Conservation (phyloP, 2,888 invertebrate species). For the Glyphotaelius pellucidus region DNA sequence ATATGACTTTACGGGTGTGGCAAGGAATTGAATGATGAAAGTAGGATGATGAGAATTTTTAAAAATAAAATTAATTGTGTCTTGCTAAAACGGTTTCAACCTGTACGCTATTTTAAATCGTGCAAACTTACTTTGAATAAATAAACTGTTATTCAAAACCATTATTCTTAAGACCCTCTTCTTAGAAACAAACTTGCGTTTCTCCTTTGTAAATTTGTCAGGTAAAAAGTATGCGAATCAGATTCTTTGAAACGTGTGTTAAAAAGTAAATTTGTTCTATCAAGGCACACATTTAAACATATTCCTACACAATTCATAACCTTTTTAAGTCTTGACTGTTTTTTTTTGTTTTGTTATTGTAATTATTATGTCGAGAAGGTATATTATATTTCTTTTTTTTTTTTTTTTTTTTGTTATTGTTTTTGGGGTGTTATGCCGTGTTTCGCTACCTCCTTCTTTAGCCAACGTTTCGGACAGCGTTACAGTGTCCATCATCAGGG, state of each 20-base stretch:
- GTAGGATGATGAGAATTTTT: neutral
- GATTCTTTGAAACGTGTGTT: neutral
- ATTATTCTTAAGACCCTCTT: neutral
- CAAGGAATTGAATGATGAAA: neutral
- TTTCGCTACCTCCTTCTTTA: too few relatives aligned
- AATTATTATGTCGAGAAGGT: neutral
- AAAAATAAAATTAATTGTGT: neutral
- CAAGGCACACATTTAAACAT: neutral
- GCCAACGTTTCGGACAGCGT: too few relatives aligned
- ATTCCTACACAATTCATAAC: neutral
- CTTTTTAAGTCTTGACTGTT: neutral
- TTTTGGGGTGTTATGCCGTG: too few relatives aligned
- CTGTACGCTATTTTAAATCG: neutral
- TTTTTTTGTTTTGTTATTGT: neutral
- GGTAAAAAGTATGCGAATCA: neutral
- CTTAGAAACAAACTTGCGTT: neutral
- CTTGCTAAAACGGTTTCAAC: neutral
- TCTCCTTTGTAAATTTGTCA: conserved; percentile 19
- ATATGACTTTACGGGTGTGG: neutral
- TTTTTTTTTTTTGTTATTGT: too few relatives aligned
- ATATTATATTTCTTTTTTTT: neutral
- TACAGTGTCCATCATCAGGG: too few relatives aligned
- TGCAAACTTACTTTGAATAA: neutral
- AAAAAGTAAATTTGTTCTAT: conserved; percentile 5
- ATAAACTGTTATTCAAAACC: neutral